A percentile compares a stretch with the other conserved stretches of the same genome.
Conservation (phyloP, 2,888 invertebrate genomes). For the Griposia aprilina region DNA sequence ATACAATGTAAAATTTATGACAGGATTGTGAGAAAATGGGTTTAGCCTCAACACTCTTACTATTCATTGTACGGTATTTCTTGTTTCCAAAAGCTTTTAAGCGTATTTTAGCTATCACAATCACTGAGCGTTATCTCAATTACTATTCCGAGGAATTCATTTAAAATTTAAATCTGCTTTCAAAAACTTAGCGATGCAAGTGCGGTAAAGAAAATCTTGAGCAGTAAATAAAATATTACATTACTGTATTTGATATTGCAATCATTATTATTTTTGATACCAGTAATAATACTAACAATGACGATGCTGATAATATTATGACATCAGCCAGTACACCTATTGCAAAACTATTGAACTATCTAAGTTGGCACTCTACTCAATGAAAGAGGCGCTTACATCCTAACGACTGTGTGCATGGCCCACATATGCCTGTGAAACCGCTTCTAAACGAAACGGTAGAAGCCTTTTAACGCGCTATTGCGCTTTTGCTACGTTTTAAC, state of each 20-base stretch:
- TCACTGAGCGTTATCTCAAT: constrained; percentile 24
- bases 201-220: neutral
- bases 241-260: neutral
- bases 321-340: neutral
- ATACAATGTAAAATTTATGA: neutral
- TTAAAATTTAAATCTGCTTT: constrained; percentile 48
- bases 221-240: neutral
- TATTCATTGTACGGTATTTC: constrained; percentile 6
- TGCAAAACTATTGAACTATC: neutral
- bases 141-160: constrained; percentile 34
- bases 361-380: constrained; percentile 44
- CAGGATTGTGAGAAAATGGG: neutral
- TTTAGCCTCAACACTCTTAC: neutral
- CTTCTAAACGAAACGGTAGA: constrained; percentile 23
- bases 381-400: constrained; percentile 30
- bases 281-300: neutral
- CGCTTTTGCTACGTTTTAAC: constrained; percentile 48
- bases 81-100: constrained; percentile 33
- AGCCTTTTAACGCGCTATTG: constrained; percentile 45
- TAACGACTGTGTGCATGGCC: constrained; percentile 37
- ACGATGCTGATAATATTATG: neutral
- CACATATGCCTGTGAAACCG: constrained; percentile 31
- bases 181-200: constrained; percentile 25
- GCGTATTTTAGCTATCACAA: constrained; percentile 25
- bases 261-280: neutral